Evolutionary conservation across 2,113 vertebrate genomes (phyloP).

Genomic region (Sula dactylatra): DNA sequence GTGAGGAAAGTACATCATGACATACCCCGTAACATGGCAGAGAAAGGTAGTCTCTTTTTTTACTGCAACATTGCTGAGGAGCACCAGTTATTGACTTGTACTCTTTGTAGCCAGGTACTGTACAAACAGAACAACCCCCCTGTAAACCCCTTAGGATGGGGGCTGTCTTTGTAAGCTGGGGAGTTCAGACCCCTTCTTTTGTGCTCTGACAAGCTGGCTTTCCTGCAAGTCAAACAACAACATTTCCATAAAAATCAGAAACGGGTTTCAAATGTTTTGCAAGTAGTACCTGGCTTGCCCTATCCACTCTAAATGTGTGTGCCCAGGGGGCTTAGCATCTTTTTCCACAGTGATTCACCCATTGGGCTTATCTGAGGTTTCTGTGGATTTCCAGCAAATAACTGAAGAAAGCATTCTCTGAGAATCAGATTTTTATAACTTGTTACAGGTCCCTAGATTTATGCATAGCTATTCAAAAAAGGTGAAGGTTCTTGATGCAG

Average conservation of each 20-base stretch:
- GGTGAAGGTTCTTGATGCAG: not conserved
- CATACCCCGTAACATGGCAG: not conserved
- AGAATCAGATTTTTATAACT: not conserved
- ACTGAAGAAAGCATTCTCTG: not conserved
- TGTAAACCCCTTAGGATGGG: not conserved
- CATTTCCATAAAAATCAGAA: not conserved
- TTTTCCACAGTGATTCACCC: not conserved
- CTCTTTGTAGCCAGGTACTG: not conserved
- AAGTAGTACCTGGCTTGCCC: not conserved
- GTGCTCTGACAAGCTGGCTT: not conserved
- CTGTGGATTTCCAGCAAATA: not conserved
- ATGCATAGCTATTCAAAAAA: not conserved
- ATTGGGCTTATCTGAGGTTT: not conserved
- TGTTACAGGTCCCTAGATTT: not conserved
- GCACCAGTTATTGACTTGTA: not conserved
- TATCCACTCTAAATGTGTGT: not conserved
- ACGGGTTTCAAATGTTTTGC: not conserved
- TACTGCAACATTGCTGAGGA: not conserved
- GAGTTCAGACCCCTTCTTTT: not conserved
- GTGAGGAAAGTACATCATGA: slow-evolving; percentile 4
- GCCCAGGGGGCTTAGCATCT: not conserved
- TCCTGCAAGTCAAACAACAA: not conserved
- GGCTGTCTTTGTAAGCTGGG: not conserved
- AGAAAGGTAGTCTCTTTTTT: not conserved
- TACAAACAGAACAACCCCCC: not conserved